A percentile compares a stretch with the other conserved stretches of the same genome.
phyloP scores from a whole-genome alignment of 2,888 invertebrate genomes.

The Phengaris arion region DNA sequence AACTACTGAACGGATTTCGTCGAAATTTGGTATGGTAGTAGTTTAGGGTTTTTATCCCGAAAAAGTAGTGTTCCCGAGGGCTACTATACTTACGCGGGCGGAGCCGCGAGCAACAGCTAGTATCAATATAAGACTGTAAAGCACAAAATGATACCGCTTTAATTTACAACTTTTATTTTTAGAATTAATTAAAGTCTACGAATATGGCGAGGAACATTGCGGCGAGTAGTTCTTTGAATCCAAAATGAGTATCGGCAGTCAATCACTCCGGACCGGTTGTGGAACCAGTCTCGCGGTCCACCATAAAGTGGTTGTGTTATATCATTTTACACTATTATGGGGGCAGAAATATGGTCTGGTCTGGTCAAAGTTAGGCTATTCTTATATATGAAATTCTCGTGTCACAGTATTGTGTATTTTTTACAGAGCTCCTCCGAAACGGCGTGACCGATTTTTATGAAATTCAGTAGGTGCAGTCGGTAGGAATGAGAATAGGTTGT shows the following conservation, averaged over 20 bases:
- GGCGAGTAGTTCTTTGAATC: slow-evolving; percentile 16
- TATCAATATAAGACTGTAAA: background rate
- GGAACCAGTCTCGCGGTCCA: background rate
- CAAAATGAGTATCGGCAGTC: slow-evolving; percentile 26
- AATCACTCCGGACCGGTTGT: slow-evolving; percentile 23
- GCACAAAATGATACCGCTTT: background rate
- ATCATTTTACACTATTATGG: slow-evolving; percentile 6
- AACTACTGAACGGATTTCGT: too few species aligned
- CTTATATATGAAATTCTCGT: background rate
- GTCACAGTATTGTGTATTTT: background rate
- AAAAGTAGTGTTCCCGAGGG: too few species aligned
- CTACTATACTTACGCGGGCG: too few species aligned
- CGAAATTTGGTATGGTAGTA: too few species aligned
- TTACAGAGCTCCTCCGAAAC: background rate
- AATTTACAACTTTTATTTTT: slow-evolving; percentile 17
- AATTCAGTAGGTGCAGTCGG: too few species aligned
- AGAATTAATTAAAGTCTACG: background rate
- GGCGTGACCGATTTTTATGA: background rate
- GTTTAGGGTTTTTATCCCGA: too few species aligned
- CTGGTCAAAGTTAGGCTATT: background rate
- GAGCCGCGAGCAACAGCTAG: too few species aligned
- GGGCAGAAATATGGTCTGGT: background rate
- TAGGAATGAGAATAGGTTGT: too few species aligned
- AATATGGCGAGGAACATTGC: slow-evolving; percentile 1
- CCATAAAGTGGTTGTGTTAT: background rate